Base-by-base conservation (phyloP, 2,888 invertebrate genomes). In the Nemurella pictetii region DNA sequence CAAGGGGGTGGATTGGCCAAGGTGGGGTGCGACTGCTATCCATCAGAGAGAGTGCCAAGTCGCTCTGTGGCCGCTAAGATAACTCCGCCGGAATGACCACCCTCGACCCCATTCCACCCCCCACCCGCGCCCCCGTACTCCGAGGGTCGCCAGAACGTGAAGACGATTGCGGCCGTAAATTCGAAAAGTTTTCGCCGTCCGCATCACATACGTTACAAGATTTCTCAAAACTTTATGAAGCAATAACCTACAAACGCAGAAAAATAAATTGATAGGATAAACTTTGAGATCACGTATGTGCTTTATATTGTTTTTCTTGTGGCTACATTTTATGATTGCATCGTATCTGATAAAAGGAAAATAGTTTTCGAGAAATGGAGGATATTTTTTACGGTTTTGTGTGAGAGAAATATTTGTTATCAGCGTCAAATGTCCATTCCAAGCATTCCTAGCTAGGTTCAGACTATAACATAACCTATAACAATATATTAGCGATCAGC, bases 51-150 rank as follows among this genome's bases (percentile, higher is more conserved):
- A 35, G 83, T 74, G 85, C 83, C 85, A 83, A 29, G 5, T n/a
- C 85, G 85, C 83, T 85, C 83, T 85, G 85, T 73, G 83, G 78
- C 85, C 83, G 77, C 77, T 55, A 80, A 78, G 85, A 85, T 85
- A 83, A 85, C 83, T 83, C 78, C 55, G 20, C 2, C 55, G 55
- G 27, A 30, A 83, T 28, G 77, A 83, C 74, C 77, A 78, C 25
- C 29, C 80, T 20, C 26, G 77, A 73, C 78, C 20, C 15, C n/a
- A 35, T 26, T n/a, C 82, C 73, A 7, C 78, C 78, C 78, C 78
- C 78, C 30, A n/a, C 78, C 4, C 26, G 29, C 29, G 1, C 30
- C 78, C n/a, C 26, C 9, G 30, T 3, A 12, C 5, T 20, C 55
- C 9, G 2, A 55, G 3, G 55, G 55, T 55, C 20, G 32, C 32